These are phyloP conservation scores for Sebastes itinus DNA, from an alignment of 2,797 vertebrate species.

Conservation along the genomic window DNA sequence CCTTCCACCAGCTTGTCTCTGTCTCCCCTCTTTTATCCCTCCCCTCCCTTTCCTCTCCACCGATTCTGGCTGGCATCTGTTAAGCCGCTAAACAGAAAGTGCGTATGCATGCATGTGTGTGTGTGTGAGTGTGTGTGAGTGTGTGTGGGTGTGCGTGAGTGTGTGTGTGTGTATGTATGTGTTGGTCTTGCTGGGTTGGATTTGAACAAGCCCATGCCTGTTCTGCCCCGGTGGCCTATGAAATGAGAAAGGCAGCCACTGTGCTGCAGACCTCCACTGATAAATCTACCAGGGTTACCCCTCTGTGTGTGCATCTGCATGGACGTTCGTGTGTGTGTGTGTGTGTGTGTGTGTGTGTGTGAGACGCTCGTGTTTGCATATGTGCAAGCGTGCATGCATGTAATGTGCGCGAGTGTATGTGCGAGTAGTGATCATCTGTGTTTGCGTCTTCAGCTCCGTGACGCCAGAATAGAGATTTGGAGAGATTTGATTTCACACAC, in stretches of 20 bases:
- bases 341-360: slow-evolving; percentile 51
- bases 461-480: slow-evolving; percentile 78
- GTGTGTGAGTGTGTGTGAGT: neutral
- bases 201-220: slow-evolving; percentile 89
- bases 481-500: slow-evolving; percentile 77
- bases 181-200: slow-evolving; percentile 86
- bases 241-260: slow-evolving; percentile 92
- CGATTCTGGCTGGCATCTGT: slow-evolving; percentile 79
- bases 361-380: slow-evolving; percentile 61
- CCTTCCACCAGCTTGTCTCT: slow-evolving; percentile 59
- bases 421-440: slow-evolving; percentile 72
- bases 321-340: slow-evolving; percentile 33
- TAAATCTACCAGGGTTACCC: slow-evolving; percentile 86
- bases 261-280: slow-evolving; percentile 87
- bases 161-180: slow-evolving; percentile 54
- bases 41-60: slow-evolving; percentile 85
- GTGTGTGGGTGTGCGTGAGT: slow-evolving; percentile 5
- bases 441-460: slow-evolving; percentile 74
- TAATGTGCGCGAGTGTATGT: slow-evolving; percentile 57
- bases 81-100: slow-evolving; percentile 78
- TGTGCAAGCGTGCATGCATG: slow-evolving; percentile 66
- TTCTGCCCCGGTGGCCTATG: slow-evolving; percentile 91
- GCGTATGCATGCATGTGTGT: slow-evolving; percentile 51
- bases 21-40: slow-evolving; percentile 59
- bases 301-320: slow-evolving; percentile 76